Conservation (phyloP, 2,113 vertebrate species). For the Thalassarche chlororhynchos region DNA sequence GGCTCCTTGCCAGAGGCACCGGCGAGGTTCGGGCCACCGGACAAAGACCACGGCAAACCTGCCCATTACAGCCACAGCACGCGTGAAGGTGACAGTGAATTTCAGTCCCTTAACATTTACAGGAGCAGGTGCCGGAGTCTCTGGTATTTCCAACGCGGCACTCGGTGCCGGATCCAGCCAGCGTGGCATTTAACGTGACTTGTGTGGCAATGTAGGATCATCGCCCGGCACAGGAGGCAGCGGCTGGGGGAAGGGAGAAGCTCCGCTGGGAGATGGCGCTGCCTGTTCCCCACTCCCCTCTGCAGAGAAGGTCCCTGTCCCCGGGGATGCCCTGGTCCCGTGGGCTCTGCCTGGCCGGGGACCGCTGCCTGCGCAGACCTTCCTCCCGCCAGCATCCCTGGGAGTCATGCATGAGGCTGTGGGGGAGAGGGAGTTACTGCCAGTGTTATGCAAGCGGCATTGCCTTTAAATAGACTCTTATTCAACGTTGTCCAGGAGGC, state of each 20-base stretch:
- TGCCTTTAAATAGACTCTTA: not conserved
- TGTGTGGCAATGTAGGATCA: rapidly evolving
- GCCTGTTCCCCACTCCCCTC: not conserved
- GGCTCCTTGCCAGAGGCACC: not conserved
- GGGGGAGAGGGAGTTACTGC: not conserved
- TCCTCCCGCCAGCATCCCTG: not conserved
- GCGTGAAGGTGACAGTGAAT: rapidly evolving
- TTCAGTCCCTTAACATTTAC: rapidly evolving
- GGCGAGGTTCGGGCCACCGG: rapidly evolving
- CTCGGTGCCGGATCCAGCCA: not conserved
- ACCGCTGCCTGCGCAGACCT: rapidly evolving
- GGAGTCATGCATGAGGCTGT: rapidly evolving
- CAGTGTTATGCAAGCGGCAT: not conserved
- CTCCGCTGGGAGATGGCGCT: not conserved
- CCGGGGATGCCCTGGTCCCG: not conserved
- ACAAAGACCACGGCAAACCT: rapidly evolving
- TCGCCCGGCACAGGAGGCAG: rapidly evolving
- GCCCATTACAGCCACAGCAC: rapidly evolving
- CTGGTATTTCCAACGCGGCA: rapidly evolving
- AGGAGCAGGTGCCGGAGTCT: not conserved
- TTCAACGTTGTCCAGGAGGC: not conserved
- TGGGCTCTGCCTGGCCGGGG: not conserved
- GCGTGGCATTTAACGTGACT: not conserved
- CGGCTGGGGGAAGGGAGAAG: not conserved
- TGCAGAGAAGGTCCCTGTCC: not conserved